Conservation (phyloP, 2,797 vertebrate species). For the Halcyon chelicuti region DNA sequence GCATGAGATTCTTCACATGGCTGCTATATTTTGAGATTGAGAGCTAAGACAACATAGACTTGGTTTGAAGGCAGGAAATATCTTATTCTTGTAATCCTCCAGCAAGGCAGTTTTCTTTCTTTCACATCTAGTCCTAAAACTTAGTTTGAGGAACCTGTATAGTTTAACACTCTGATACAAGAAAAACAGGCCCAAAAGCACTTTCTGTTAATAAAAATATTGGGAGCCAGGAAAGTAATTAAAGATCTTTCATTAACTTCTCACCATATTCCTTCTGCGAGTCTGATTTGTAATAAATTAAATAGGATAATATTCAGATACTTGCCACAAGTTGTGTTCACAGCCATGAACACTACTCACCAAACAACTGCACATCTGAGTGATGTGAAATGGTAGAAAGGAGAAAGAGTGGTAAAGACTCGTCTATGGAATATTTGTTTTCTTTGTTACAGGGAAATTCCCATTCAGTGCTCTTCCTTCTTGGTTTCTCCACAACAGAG, state of each 20-base stretch:
- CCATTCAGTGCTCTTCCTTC: neutral
- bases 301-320: neutral
- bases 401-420: neutral
- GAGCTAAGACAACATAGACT: neutral
- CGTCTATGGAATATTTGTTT: neutral
- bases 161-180: neutral
- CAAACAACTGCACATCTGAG: neutral
- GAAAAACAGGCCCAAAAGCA: rapidly evolving
- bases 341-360: neutral
- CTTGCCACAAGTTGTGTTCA: neutral
- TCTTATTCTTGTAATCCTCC: neutral
- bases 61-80: neutral
- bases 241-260: neutral
- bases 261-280: neutral
- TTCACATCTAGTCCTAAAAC: neutral
- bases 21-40: neutral
- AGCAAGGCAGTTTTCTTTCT: neutral
- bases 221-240: neutral
- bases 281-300: neutral
- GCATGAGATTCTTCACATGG: neutral
- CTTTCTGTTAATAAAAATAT: neutral
- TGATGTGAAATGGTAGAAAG: no score
- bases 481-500: neutral
- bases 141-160: neutral
- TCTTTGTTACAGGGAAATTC: neutral